These are phyloP conservation scores for Paraplagusia blochii DNA, from an alignment of 2,113 vertebrate genomes.

Conservation along the genomic window DNA sequence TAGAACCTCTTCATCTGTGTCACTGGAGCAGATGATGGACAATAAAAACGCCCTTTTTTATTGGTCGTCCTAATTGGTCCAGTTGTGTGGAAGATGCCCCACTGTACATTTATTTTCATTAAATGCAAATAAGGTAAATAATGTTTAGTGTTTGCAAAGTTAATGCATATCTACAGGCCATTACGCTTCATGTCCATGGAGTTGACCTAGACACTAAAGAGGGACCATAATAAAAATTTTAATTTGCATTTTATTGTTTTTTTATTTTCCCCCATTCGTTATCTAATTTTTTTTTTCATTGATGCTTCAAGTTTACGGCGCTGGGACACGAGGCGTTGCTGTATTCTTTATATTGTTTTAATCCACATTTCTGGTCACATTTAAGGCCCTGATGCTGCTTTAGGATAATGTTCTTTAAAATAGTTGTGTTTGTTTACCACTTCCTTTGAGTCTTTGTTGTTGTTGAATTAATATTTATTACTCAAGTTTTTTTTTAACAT, in stretches of 20 bases:
- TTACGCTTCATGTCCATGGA: conserved; percentile 8
- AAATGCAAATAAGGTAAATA: background rate
- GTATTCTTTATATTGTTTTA: too few species aligned
- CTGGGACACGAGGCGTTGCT: too few species aligned
- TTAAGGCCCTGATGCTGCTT: too few species aligned
- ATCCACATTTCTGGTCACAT: too few species aligned
- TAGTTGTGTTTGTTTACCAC: too few species aligned
- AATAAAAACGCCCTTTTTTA: conserved; percentile 10
- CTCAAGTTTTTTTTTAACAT: too few species aligned
- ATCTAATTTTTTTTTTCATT: too few species aligned
- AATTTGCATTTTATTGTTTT: background rate
- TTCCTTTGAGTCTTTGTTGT: too few species aligned
- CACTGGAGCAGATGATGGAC: conserved; percentile 38
- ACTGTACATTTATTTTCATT: background rate
- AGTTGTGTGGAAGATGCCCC: background rate
- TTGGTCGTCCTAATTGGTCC: conserved; percentile 19
- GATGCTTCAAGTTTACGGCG: too few species aligned
- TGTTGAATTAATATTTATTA: too few species aligned
- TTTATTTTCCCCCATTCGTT: too few species aligned
- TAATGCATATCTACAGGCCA: background rate
- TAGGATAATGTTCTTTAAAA: too few species aligned
- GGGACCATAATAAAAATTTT: conserved; percentile 1
- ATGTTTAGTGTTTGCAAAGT: background rate
- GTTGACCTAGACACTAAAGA: conserved; percentile 2
- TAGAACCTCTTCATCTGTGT: conserved; percentile 33